phyloP scores from a whole-genome alignment of 2,113 vertebrate genomes.

The Alethe diademata region DNA sequence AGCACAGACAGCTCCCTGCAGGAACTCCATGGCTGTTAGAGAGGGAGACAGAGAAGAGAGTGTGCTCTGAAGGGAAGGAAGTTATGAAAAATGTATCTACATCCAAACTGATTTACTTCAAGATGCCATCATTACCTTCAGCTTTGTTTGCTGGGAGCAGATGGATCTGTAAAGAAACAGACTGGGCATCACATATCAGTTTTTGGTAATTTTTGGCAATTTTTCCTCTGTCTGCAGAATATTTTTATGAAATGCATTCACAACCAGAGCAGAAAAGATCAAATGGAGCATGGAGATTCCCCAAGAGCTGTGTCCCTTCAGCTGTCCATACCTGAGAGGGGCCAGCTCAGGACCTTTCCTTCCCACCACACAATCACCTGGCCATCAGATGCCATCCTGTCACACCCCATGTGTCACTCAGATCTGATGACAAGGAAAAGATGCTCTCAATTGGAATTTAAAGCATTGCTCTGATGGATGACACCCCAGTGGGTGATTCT shows the following conservation, averaged over 20 bases:
- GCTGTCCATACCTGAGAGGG: too few relatives aligned
- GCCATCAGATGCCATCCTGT: neutral
- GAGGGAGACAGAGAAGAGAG: neutral
- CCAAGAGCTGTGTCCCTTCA: neutral
- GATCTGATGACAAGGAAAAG: neutral
- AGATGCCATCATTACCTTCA: conserved; percentile 30
- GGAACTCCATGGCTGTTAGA: neutral
- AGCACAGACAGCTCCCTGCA: neutral
- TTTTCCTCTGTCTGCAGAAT: neutral
- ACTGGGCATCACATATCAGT: neutral
- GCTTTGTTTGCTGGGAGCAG: conserved; percentile 43
- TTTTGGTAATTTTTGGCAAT: neutral
- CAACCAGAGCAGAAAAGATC: neutral
- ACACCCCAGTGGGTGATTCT: fast-evolving
- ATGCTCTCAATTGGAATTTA: neutral
- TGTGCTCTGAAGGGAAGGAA: neutral
- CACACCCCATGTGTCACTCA: neutral
- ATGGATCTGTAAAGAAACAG: conserved; percentile 65
- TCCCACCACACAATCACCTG: neutral
- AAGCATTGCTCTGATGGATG: neutral
- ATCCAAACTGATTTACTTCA: neutral
- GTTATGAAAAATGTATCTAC: neutral
- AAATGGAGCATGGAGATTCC: neutral
- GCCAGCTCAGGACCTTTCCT: neutral
- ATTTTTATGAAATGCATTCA: neutral